Evolutionary conservation across 2,113 vertebrate genomes (phyloP).

Genomic region (Noturus placidus): DNA sequence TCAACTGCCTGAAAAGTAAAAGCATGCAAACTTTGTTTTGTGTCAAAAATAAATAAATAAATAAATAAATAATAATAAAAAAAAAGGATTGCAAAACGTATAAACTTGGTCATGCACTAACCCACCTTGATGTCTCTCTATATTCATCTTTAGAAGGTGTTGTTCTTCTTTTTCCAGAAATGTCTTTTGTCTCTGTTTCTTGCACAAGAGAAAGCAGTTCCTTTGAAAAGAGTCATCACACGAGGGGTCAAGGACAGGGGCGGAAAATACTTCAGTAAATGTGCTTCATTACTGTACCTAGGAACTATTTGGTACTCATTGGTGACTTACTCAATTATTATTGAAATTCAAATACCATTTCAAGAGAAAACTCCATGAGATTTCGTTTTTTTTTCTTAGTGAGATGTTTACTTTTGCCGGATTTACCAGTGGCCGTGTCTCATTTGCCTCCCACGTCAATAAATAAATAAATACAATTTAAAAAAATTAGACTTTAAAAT

Average conservation of each 20-base stretch:
- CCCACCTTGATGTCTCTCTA: conserved; percentile 36
- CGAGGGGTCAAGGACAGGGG: neutral
- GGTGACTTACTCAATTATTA: neutral
- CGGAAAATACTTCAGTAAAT: neutral
- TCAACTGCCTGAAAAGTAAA: conserved; percentile 65
- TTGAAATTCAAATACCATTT: neutral
- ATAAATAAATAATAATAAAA: too few relatives aligned
- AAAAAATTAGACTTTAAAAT: neutral
- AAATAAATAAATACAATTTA: too few relatives aligned
- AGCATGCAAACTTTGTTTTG: neutral
- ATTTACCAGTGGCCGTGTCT: neutral
- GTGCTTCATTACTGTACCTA: neutral
- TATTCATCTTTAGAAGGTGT: conserved; percentile 40
- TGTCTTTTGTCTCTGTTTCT: conserved; percentile 34
- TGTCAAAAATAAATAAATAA: too few relatives aligned
- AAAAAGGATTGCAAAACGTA: neutral
- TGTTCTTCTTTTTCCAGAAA: conserved; percentile 20
- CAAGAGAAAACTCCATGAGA: neutral
- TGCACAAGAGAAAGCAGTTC: conserved; percentile 39
- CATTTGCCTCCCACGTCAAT: too few relatives aligned
- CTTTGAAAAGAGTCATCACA: conserved; percentile 2
- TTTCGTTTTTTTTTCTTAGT: neutral
- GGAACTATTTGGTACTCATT: neutral
- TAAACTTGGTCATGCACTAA: neutral
- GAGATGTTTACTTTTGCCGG: neutral